Evolutionary conservation across 2,113 vertebrate genomes (phyloP).

Genomic region (Peucedramus taeniatus): DNA sequence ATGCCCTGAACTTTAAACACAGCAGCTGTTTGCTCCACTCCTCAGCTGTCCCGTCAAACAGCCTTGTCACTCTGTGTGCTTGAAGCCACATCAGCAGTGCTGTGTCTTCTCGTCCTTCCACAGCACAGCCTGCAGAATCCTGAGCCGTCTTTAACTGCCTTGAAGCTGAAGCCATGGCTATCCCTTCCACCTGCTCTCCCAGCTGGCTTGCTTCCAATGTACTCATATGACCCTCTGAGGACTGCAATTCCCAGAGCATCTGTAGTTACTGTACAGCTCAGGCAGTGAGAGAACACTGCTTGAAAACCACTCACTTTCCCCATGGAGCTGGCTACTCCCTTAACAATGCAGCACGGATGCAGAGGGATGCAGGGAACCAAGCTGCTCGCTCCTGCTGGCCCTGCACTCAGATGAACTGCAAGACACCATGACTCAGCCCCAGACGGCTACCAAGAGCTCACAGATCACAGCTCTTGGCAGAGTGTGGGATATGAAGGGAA

Average conservation of each 20-base stretch:
- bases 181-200: not conserved
- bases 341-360: not conserved
- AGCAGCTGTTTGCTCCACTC: not conserved
- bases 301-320: not conserved
- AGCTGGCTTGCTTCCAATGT: not conserved
- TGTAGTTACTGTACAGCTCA: not conserved
- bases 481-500: not conserved
- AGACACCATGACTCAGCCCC: slow-evolving; percentile 41
- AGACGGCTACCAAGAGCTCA: slow-evolving; percentile 3
- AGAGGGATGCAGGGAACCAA: not conserved
- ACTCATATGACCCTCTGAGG: not conserved
- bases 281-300: not conserved
- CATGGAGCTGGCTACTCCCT: not conserved
- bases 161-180: not conserved
- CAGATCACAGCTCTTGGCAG: not conserved
- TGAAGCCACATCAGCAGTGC: not conserved
- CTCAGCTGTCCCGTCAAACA: not conserved
- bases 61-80: not conserved
- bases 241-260: not conserved
- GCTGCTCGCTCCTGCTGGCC: not conserved
- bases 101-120: not conserved
- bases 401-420: slow-evolving; percentile 13
- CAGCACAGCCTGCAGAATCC: not conserved
- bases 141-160: not conserved
- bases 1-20: not conserved